Base-by-base conservation (phyloP, 2,888 invertebrate genomes). In the Anorthoa munda region DNA sequence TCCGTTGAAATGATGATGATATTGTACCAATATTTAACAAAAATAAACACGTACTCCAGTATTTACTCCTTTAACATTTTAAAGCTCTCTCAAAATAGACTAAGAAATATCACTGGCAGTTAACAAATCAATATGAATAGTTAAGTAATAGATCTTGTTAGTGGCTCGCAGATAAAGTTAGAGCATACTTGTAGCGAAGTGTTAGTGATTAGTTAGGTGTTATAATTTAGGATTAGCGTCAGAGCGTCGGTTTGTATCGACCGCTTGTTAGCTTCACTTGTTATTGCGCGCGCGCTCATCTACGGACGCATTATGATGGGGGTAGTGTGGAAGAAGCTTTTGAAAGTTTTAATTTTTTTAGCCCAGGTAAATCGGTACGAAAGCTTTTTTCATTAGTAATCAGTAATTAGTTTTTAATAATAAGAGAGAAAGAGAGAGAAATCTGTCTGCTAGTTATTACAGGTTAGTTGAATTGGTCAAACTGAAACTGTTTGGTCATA, bases 221-320 rank as follows among this genome's bases (percentile, higher is more conserved):
- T 92, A 93, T 94, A 94, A 94, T 95, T 95, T 95, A 94, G 93
- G 91, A 91, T 95, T 91, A 95, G 91, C 91, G 92, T 93, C 93
- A 92, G 92, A 90, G 88, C 89, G 90, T 87, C 83, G 91, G 90
- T 90, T 91, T 92, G 93, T 90, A 91, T 90, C 89, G 93, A 88
- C 88, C 84, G 95, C 95, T 96, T 95, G 95, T 96, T 96, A 96
- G 94, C 85, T 86, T 91, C 94, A 94, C 95, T 96, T 96, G 96
- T 96, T 95, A 92, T 86, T 90, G 94, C 90, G 93, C 92, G 93
- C 92, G 94, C 94, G 93, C 93, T 89, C 92, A 90, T 89, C 87
- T 84, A 88, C 87, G 78, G 89, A 84, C 88, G 88, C 88, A 92
- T 92, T 93, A 92, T 82, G 31, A 76, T 59, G 87, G 76, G 26